Evolutionary conservation across 2,113 vertebrate species (phyloP).

Genomic region (Struthidea cinerea): DNA sequence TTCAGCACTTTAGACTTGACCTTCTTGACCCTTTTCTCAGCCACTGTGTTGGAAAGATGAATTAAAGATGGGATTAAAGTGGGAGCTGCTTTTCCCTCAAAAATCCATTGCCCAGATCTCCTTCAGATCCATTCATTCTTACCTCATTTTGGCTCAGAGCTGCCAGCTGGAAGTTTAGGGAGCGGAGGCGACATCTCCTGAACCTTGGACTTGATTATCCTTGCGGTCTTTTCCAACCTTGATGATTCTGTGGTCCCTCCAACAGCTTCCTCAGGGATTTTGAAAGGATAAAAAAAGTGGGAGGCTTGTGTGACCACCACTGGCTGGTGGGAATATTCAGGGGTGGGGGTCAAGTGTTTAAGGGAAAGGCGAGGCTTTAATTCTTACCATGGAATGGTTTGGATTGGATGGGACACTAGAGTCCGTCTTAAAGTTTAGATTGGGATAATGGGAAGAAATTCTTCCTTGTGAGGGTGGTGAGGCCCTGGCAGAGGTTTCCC

Average conservation of each 20-base stretch:
- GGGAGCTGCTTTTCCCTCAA: neutral
- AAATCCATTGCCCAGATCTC: neutral
- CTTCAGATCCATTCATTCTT: neutral
- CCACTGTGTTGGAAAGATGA: neutral
- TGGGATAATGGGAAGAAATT: neutral
- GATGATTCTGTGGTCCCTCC: neutral
- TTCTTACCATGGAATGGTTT: neutral
- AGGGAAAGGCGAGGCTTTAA: neutral
- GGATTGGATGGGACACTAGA: neutral
- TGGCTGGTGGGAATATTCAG: neutral
- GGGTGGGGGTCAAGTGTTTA: neutral
- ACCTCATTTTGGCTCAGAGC: neutral
- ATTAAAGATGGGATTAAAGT: neutral
- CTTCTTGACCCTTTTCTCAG: neutral
- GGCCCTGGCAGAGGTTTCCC: neutral
- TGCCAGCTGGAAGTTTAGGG: neutral
- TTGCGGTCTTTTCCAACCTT: accelerated
- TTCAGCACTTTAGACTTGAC: neutral
- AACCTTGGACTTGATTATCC: neutral
- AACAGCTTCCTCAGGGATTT: neutral
- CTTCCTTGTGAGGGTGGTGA: neutral
- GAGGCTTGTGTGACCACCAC: neutral
- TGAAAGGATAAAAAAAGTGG: neutral
- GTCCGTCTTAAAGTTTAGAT: neutral
- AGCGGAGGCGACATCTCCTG: neutral